Evolutionary conservation across 2,113 vertebrate species (phyloP).

Genomic region (Tachysurus vachellii): DNA sequence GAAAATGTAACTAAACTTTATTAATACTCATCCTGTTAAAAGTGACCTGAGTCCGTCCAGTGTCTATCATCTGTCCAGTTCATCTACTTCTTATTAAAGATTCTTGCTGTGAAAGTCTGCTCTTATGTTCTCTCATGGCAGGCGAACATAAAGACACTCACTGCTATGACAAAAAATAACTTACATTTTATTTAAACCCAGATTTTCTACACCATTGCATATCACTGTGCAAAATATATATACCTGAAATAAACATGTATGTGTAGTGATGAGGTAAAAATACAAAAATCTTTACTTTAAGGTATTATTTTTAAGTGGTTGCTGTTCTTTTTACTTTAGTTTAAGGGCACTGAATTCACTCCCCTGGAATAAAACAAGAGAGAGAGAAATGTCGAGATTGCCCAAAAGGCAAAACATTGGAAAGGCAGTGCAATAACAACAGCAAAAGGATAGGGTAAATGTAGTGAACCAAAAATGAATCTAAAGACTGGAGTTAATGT

Average conservation of each 20-base stretch:
- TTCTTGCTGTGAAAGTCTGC: constrained; percentile 43
- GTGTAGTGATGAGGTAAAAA: not conserved
- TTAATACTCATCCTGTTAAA: constrained; percentile 69
- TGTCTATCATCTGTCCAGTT: constrained; percentile 55
- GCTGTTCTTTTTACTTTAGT: not conserved
- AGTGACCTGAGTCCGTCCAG: constrained; percentile 63
- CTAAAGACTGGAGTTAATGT: constrained; percentile 4
- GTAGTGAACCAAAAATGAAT: not conserved
- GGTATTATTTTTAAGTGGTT: not conserved
- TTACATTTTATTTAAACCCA: not conserved
- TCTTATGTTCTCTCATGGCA: constrained; percentile 55
- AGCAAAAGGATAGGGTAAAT: not conserved
- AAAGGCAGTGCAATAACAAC: constrained; percentile 2
- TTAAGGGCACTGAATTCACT: constrained; percentile 17
- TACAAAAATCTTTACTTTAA: not conserved
- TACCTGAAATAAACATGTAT: not conserved
- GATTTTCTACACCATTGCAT: not conserved
- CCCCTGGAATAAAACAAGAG: constrained; percentile 59
- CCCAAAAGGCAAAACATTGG: constrained; percentile 57
- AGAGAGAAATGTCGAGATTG: constrained; percentile 62
- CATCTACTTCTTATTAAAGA: constrained; percentile 43
- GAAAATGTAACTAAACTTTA: constrained; percentile 56
- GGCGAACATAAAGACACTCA: not conserved
- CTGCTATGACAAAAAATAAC: not conserved
- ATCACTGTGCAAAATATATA: not conserved